Percentiles rank a stretch among this genome's conserved stretches.
Evolutionary conservation across 2,888 invertebrate species (phyloP).

Genomic region (Sicus ferrugineus): DNA sequence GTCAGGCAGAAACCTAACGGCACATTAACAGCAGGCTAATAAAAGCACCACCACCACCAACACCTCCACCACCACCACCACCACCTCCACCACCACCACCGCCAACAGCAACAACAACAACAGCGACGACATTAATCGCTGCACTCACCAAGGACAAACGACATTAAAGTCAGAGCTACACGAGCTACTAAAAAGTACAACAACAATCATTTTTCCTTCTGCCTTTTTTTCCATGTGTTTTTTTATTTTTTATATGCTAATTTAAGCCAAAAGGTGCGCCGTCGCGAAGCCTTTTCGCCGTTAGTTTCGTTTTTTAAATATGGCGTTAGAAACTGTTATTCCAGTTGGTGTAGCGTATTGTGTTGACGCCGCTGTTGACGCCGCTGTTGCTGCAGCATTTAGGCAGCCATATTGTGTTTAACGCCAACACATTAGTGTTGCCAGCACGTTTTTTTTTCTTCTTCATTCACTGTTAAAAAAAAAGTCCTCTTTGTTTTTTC

Average conservation of each 20-base stretch:
- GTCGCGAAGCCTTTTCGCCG: slow-evolving; percentile 16
- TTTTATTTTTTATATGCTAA: slow-evolving; percentile 7
- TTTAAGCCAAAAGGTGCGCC: slow-evolving; percentile 18
- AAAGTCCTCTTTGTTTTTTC: too few relatives aligned
- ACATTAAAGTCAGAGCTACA: neutral
- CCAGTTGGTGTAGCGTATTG: neutral
- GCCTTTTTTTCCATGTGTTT: neutral
- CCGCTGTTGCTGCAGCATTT: neutral
- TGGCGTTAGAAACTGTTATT: too few relatives aligned
- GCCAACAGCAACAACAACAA: neutral
- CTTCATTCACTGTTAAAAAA: too few relatives aligned
- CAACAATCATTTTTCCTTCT: neutral
- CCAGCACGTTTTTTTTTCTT: too few relatives aligned
- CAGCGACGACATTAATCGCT: neutral
- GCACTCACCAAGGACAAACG: neutral
- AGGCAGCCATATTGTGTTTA: neutral
- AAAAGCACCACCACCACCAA: neutral
- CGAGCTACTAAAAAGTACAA: neutral
- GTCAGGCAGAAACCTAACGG: neutral
- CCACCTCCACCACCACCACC: neutral
- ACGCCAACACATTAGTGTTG: too few relatives aligned
- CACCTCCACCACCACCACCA: neutral
- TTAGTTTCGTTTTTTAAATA: too few relatives aligned
- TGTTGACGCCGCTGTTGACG: neutral
- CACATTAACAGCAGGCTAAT: neutral